These are phyloP conservation scores for Anadara kagoshimensis DNA, from an alignment of 1,140 invertebrate genomes.

Conservation along the genomic window DNA sequence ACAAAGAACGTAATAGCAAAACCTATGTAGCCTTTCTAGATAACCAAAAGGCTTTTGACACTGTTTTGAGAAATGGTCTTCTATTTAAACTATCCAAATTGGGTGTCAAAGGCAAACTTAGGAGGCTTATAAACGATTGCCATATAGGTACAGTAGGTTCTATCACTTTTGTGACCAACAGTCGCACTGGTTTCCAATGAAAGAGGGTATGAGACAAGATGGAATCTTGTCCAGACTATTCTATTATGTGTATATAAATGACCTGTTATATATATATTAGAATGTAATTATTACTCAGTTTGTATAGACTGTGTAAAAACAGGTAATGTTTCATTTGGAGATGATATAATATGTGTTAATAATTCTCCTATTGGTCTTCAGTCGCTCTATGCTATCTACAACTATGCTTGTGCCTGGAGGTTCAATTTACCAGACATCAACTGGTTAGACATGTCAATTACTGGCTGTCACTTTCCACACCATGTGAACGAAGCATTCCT, in stretches of 20 bases:
- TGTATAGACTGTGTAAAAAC: neutral
- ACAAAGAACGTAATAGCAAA: slow-evolving; percentile 7
- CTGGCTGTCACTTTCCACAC: slow-evolving; percentile 2
- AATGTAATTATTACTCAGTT: neutral
- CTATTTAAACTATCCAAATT: slow-evolving; percentile 11
- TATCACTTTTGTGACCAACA: neutral
- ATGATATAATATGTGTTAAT: neutral
- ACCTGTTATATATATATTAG: neutral
- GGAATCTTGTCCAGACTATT: slow-evolving; percentile 10
- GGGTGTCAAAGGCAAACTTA: neutral
- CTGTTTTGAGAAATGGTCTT: slow-evolving; percentile 3
- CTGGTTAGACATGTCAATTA: slow-evolving; percentile 5
- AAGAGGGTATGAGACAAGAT: slow-evolving; percentile 9
- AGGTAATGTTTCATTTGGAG: neutral
- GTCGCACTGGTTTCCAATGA: neutral
- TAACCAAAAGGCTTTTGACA: slow-evolving; percentile 17
- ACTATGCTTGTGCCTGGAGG: slow-evolving; percentile 17
- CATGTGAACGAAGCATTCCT: slow-evolving; percentile 12
- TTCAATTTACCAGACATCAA: slow-evolving; percentile 30
- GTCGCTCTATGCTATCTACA: slow-evolving; percentile 2
- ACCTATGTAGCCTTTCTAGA: slow-evolving; percentile 16
- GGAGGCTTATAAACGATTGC: slow-evolving; percentile 4
- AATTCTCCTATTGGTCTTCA: neutral
- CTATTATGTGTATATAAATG: slow-evolving; percentile 3
- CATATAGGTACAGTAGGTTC: neutral